Evolutionary conservation across 2,113 vertebrate genomes (phyloP).

Genomic region (Mormyrus lacerda): DNA sequence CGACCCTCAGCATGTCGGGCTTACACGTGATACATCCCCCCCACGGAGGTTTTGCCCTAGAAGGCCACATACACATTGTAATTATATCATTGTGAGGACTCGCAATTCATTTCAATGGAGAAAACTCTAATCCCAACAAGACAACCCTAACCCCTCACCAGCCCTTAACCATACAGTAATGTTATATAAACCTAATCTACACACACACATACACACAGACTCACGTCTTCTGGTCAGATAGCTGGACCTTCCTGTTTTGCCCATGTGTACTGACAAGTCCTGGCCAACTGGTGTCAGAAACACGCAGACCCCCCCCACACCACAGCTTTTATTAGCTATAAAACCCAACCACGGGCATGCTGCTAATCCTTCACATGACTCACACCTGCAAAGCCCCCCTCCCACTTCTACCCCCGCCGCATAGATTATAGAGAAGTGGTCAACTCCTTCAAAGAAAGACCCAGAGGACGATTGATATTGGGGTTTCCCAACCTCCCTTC

Average conservation of each 20-base stretch:
- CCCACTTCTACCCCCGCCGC: slow-evolving; percentile 30
- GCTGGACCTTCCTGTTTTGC: slow-evolving; percentile 79
- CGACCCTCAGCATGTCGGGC: slow-evolving; percentile 17
- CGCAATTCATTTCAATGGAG: no score
- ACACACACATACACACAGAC: slow-evolving; percentile 1
- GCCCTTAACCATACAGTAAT: no score
- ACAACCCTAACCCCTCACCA: no score
- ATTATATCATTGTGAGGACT: no score
- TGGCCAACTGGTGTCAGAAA: slow-evolving; percentile 62
- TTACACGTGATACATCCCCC: not conserved
- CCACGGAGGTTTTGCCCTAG: not conserved
- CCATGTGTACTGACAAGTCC: slow-evolving; percentile 65
- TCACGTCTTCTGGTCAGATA: slow-evolving; percentile 55
- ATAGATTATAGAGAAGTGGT: slow-evolving; percentile 39
- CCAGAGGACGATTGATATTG: slow-evolving; percentile 28
- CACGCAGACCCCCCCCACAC: slow-evolving; percentile 54
- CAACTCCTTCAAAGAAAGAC: slow-evolving; percentile 32
- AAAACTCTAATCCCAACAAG: no score
- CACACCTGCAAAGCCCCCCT: slow-evolving; percentile 47
- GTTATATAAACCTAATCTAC: not conserved
- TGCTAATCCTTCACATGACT: slow-evolving; percentile 69
- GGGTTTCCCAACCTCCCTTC: slow-evolving; percentile 32
- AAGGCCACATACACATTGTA: not conserved
- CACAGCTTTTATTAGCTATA: slow-evolving; percentile 55
- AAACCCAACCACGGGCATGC: slow-evolving; percentile 60